Evolutionary conservation across 2,888 invertebrate genomes (phyloP).

Genomic region (Ophioninae sp.): DNA sequence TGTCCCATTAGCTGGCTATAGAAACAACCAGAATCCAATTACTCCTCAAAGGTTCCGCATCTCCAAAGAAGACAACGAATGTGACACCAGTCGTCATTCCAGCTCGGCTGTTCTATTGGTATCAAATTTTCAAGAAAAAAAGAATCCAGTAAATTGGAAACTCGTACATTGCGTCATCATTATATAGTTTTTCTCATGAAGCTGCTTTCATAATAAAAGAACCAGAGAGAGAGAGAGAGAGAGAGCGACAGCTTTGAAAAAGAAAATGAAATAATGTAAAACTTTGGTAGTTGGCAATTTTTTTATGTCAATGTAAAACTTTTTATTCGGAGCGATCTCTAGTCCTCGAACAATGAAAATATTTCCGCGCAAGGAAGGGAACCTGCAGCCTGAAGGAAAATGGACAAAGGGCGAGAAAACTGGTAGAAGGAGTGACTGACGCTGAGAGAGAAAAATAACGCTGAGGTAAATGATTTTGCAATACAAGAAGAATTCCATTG

Average conservation of each 20-base stretch:
- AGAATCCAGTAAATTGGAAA: not conserved
- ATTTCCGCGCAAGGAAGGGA: not conserved
- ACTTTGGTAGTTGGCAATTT: not conserved
- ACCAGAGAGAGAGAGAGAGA: not conserved
- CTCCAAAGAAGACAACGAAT: not conserved
- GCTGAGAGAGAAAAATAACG: not conserved
- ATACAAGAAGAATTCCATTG: not conserved
- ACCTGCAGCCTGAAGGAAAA: not conserved
- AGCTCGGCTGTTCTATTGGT: not conserved
- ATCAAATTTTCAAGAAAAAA: not conserved
- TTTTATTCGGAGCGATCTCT: not conserved
- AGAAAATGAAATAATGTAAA: not conserved
- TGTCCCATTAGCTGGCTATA: too few relatives aligned
- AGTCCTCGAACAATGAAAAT: not conserved
- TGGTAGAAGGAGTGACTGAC: not conserved
- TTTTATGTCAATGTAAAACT: constrained; percentile 7
- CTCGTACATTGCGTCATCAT: not conserved
- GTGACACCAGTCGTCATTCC: not conserved
- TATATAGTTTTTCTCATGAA: not conserved
- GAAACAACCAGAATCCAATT: not conserved
- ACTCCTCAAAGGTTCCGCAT: not conserved
- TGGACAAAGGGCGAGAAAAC: not conserved
- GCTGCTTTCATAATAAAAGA: not conserved
- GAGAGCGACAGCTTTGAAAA: not conserved
- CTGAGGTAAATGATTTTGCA: not conserved